Evolutionary conservation across 2,113 vertebrate genomes (phyloP).

Genomic region (Drymodes brunneopygia): DNA sequence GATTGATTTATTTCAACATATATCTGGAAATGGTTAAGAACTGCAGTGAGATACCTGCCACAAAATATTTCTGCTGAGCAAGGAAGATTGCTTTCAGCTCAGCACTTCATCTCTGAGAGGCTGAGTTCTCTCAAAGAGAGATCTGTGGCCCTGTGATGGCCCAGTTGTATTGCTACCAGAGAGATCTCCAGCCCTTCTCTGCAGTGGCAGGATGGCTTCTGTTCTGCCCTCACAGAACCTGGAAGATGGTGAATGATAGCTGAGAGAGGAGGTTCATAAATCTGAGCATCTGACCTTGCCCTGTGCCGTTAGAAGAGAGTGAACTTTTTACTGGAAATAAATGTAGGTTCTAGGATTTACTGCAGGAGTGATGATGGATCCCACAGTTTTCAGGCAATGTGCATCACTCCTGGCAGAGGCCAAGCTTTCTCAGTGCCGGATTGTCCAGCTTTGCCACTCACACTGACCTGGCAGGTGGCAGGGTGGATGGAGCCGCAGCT

Average conservation of each 20-base stretch:
- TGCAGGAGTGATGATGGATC: neutral
- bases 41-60: neutral
- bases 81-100: neutral
- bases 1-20: neutral
- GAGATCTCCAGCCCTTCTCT: neutral
- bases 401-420: neutral
- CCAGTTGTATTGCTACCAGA: neutral
- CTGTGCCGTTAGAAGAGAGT: neutral
- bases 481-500: neutral
- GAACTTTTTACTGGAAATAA: neutral
- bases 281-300: neutral
- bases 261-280: neutral
- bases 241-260: neutral
- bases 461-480: rapidly evolving
- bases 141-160: neutral
- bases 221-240: neutral
- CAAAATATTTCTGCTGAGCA: neutral
- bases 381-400: neutral
- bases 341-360: neutral
- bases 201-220: rapidly evolving
- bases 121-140: neutral
- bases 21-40: neutral
- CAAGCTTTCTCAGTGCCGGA: neutral
- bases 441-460: neutral
- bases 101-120: neutral